Conservation (phyloP, 2,113 vertebrate species). For the Macroglossus sobrinus region DNA sequence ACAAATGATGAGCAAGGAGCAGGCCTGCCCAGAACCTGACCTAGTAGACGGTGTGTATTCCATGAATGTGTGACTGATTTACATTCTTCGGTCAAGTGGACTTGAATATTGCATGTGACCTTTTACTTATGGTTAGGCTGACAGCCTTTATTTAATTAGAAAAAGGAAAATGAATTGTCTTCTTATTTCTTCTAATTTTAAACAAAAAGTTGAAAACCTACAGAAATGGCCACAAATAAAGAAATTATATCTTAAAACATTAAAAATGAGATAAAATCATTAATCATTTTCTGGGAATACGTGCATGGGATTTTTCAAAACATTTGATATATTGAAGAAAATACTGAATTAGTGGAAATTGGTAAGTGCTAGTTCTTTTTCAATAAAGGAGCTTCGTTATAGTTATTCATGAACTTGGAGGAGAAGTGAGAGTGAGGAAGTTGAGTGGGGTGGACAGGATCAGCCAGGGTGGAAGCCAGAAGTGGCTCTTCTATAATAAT, state of each 20-base stretch:
- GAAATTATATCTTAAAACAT: not conserved
- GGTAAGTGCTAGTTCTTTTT: not conserved
- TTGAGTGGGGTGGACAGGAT: too few relatives aligned
- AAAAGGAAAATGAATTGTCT: not conserved
- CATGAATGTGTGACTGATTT: not conserved
- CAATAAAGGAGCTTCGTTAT: not conserved
- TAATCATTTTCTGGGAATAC: not conserved
- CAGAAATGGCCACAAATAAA: not conserved
- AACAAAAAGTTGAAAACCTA: not conserved
- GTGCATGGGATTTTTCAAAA: not conserved
- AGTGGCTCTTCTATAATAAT: not conserved
- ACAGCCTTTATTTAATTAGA: not conserved
- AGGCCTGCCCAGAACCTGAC: not conserved
- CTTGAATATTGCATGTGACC: not conserved
- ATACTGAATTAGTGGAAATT: not conserved
- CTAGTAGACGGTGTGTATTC: fast-evolving
- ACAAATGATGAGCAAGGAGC: not conserved
- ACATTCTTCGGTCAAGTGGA: not conserved
- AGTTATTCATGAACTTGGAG: not conserved
- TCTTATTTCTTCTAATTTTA: not conserved
- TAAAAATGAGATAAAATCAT: not conserved
- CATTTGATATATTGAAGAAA: not conserved
- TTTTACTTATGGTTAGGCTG: not conserved
- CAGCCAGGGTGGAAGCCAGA: too few relatives aligned
- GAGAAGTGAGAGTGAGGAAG: not conserved